Base-by-base conservation (phyloP, 2,797 vertebrate genomes). In the Pristis pectinata region DNA sequence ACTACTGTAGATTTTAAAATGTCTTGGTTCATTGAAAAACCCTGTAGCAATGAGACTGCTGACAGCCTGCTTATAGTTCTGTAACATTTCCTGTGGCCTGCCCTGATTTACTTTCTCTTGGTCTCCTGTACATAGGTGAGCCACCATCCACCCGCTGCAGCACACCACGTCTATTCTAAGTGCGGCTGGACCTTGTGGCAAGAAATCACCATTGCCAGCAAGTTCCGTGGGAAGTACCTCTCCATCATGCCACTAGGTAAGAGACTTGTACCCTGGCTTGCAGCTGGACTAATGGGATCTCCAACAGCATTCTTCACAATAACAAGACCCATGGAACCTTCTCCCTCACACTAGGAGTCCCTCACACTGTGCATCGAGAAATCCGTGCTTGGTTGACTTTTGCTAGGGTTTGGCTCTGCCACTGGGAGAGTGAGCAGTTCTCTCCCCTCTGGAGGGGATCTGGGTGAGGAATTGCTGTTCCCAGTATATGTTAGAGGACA, bases 121-220 rank as follows among this genome's bases (percentile, higher is more conserved):
- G 13, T 34, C 44, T 94, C 44, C 44, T 1, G 0, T 56, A 94
- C 56, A 94, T 95, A 99, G 99, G 99, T 99, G 95, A 99, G 99
- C 97, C 99, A 99, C 96, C 99, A 99, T 95, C 99, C 99, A 0
- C 99, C 99, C 0, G 98, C 99, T 19, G 99, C 99, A 0, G 98
- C 99, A 10, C 99, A 99, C 96, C 98, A 99, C 0, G 99, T 99
- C 95, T 98, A 98, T 96, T 99, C 99, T 96, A 98, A 97, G 95
- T 97, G 98, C 94, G 99, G 99, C 95, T 99, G 99, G 99, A 98
- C 98, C 19, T 95, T 99, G 96, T 98, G 98, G 98, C 99, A 99
- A 97, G 99, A 99, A 96, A 99, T 99, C 98, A 99, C 99, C 94
- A 99, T 99, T 0, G 98, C 98, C 96, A 99, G 99, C 98, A 99